Percentiles rank a stretch among this genome's conserved stretches.
Conservation (phyloP, 2,113 vertebrate species). For the Upupa epops region DNA sequence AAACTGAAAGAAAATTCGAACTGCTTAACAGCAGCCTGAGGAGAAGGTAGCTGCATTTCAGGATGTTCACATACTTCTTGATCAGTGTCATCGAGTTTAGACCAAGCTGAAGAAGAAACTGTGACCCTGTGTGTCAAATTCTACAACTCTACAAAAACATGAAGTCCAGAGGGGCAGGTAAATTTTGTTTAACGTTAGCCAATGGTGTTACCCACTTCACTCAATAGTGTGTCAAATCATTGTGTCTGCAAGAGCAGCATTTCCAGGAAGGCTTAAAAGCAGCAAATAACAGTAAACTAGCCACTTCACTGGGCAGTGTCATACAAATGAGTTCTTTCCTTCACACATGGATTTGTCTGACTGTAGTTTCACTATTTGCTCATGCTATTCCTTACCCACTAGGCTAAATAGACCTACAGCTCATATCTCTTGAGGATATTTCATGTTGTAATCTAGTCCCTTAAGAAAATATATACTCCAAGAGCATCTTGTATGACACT, state of each 20-base stretch:
- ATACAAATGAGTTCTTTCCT: not conserved
- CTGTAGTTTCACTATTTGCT: not conserved
- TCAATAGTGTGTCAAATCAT: not conserved
- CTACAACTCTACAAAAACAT: not conserved
- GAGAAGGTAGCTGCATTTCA: not conserved
- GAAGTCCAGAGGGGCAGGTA: not conserved
- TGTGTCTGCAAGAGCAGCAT: not conserved
- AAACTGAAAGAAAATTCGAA: not conserved
- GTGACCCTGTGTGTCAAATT: not conserved
- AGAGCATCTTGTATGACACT: not conserved
- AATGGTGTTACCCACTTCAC: not conserved
- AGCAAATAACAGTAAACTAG: not conserved
- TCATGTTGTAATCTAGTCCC: not conserved
- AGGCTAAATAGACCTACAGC: not conserved
- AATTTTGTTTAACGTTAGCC: not conserved
- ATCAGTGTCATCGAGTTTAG: not conserved
- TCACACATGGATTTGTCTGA: not conserved
- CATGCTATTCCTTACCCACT: not conserved
- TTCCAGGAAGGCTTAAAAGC: not conserved
- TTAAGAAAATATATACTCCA: not conserved
- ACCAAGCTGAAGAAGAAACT: not conserved
- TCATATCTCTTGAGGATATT: not conserved
- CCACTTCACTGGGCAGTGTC: not conserved
- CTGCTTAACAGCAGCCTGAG: not conserved
- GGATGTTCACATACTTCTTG: not conserved